These are phyloP conservation scores for Cotesia chilonis DNA, from an alignment of 1,140 invertebrate species.

Conservation along the genomic window DNA sequence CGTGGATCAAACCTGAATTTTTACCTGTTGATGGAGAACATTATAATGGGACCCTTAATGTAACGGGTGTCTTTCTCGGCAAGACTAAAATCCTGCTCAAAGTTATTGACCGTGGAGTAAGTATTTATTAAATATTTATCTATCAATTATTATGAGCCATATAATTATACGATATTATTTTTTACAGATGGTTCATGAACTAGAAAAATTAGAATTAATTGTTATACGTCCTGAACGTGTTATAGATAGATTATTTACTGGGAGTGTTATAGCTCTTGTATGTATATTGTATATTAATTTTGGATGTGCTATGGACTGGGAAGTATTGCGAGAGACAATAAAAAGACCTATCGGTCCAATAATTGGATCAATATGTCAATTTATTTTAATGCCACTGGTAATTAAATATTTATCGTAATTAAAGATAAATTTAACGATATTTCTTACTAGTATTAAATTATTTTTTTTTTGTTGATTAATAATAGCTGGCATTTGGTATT, in stretches of 20 bases:
- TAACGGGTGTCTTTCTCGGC: conserved; percentile 73
- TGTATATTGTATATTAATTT: conserved; percentile 92
- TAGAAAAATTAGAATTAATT: conserved; percentile 64
- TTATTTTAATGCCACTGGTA: conserved; percentile 89
- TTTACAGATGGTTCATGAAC: conserved; percentile 38
- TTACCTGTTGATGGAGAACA: conserved; percentile 14
- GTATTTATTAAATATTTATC: conserved; percentile 19
- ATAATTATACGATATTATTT: conserved; percentile 29
- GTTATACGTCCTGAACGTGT: conserved; percentile 72
- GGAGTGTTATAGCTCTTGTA: conserved; percentile 80
- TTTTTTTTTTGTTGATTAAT: conserved; percentile 39
- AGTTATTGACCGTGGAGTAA: conserved; percentile 38
- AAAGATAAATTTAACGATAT: neutral
- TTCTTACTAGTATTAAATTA: neutral
- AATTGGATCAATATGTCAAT: conserved; percentile 86
- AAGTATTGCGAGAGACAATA: conserved; percentile 75
- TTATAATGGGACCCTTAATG: conserved; percentile 63
- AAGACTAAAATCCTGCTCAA: conserved; percentile 54
- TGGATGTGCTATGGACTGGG: conserved; percentile 88
- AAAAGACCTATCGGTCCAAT: conserved; percentile 81
- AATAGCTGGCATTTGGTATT: conserved; percentile 80
- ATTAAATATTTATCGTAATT: conserved; percentile 45
- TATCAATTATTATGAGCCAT: conserved; percentile 4
- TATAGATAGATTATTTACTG: conserved; percentile 81
- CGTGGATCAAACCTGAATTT: conserved; percentile 20